Base-by-base conservation (phyloP, 2,797 vertebrate genomes). In the Leptoclinus maculatus region DNA sequence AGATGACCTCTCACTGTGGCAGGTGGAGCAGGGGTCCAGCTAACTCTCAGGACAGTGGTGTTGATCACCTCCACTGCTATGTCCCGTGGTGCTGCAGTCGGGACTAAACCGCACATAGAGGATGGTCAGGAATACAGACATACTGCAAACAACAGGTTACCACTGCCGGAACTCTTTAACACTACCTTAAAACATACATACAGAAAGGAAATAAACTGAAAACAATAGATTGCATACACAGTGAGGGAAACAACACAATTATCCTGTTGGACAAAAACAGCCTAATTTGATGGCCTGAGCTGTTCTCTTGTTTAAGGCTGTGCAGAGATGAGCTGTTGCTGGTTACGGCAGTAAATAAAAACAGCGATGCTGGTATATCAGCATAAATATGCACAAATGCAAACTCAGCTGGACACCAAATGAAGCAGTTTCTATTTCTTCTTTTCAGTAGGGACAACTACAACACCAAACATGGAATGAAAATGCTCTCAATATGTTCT, bases 1-100 rank as follows among this genome's bases (percentile, higher is more conserved):
- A 98, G 95, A 80, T 96, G 97, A 32, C 98, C 98, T 66, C 95
- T 95, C 39, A 99, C 94, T 79, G 95, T 94, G 84, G 95, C 95
- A 82, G 95, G 94, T 11, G 96, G 95, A 82, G 97, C 94, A 4
- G 92, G 91, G 11, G 94, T 94, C 98, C 98, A 99, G 88, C 92
- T 96, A 75, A 98, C 97, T 90, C 93, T 93, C 27, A 96, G 90
- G 77, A 96, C 74, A 0, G 96, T 97, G 81, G 95, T 95, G 94
- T 98, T 99, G 87, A 98, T 66, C 68, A 97, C 82, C 32, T 96
- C 95, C 89, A 98, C 97, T 0, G 94, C 91, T 2, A 97, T 89
- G 0, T 96, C 85, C 2, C 81, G 91, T 4, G 98, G 98, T 74
- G 97, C 95, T 0, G 95, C 94, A 59, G 96, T 93, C 9, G 98